Percentiles rank a stretch among this genome's conserved stretches.
Conservation (phyloP, 2,797 vertebrate species). For the Tokudaia tokunoshimensis region DNA sequence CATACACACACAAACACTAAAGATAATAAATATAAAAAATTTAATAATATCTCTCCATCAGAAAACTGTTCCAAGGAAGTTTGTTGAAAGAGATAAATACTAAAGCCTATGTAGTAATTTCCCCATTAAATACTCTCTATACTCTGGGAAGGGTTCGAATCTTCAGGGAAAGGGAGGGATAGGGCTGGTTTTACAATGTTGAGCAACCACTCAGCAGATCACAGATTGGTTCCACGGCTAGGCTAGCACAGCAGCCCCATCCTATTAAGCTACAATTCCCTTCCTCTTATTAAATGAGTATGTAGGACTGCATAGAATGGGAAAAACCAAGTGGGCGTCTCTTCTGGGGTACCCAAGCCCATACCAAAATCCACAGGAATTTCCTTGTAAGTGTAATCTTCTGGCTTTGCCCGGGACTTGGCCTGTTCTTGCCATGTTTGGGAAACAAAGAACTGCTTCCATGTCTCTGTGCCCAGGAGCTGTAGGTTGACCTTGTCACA, state of each 20-base stretch:
- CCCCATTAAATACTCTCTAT: not conserved
- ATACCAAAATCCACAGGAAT: not conserved
- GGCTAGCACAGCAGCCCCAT: not conserved
- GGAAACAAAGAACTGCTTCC: slow-evolving; percentile 46
- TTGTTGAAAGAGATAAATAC: not conserved
- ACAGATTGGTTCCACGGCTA: no score
- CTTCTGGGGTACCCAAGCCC: not conserved
- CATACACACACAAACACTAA: not conserved
- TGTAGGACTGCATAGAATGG: not conserved
- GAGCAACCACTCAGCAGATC: not conserved
- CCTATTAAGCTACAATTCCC: not conserved
- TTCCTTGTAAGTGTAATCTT: slow-evolving; percentile 47
- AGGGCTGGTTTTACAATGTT: not conserved
- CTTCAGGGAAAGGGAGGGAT: not conserved
- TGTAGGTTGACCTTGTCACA: fast-evolving
- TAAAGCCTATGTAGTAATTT: not conserved
- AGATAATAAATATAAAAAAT: not conserved
- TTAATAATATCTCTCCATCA: not conserved
- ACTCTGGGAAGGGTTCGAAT: not conserved
- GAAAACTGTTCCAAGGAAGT: not conserved
- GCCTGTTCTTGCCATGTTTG: not conserved
- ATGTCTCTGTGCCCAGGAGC: fast-evolving
- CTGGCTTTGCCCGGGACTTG: not conserved
- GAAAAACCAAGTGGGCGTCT: not conserved
- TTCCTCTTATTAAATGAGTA: not conserved